phyloP scores from a whole-genome alignment of 2,797 vertebrate genomes.

The Silurus lanzhouensis region DNA sequence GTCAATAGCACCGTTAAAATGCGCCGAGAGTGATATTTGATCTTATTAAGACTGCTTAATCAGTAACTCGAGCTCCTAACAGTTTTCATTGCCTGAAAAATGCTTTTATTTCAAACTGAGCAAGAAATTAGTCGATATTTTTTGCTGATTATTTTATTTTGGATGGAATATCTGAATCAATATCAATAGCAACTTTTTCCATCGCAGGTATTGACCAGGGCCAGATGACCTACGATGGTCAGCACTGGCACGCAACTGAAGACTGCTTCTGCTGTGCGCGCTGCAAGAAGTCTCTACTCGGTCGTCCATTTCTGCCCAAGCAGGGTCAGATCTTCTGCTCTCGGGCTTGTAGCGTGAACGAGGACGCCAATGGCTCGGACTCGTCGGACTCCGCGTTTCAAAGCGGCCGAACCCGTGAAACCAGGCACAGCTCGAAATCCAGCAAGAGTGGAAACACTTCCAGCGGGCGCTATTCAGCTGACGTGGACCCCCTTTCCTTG shows the following conservation, averaged over 20 bases:
- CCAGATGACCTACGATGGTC: conserved; percentile 98
- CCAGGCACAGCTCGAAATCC: conserved; percentile 85
- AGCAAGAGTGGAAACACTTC: conserved; percentile 82
- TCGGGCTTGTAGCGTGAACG: conserved; percentile 88
- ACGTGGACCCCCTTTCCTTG: conserved; percentile 92
- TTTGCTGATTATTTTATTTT: no score
- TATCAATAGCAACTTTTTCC: background rate
- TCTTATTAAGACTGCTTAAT: background rate
- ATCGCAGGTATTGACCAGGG: conserved; percentile 94
- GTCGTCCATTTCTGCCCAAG: conserved; percentile 94
- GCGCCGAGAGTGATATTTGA: conserved; percentile 1
- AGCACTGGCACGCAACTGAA: conserved; percentile 98
- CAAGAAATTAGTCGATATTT: background rate
- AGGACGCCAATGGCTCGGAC: conserved; percentile 92
- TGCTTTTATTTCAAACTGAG: background rate
- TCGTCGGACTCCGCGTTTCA: conserved; percentile 97
- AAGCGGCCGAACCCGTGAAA: conserved; percentile 90
- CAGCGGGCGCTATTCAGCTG: conserved; percentile 82
- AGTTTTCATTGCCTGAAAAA: background rate
- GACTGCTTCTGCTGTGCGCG: conserved; percentile 95
- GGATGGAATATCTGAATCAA: background rate
- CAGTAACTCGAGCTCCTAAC: background rate
- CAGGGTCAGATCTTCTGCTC: conserved; percentile 99
- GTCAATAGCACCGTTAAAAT: conserved; percentile 1
- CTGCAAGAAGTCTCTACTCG: conserved; percentile 94